Conservation (phyloP, 2,888 invertebrate genomes). For the Drosophila greeni region DNA sequence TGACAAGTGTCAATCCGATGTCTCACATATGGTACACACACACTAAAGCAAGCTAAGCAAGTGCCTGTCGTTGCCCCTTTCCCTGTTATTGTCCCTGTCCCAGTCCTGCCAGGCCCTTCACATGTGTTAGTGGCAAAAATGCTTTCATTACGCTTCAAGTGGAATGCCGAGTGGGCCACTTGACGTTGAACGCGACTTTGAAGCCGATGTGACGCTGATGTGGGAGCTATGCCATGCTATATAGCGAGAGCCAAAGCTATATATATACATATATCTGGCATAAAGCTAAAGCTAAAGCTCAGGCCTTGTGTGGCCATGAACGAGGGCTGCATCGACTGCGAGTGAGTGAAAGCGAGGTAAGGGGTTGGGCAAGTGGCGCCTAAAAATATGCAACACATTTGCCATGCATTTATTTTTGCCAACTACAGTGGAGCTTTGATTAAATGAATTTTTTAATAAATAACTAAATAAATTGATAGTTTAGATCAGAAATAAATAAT, state of each 20-base stretch:
- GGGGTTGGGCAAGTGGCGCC: conserved; percentile 25
- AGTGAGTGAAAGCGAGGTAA: neutral
- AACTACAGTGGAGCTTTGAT: conserved; percentile 29
- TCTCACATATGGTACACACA: too few relatives aligned
- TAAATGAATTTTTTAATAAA: neutral
- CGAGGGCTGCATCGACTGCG: conserved; percentile 12
- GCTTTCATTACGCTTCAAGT: conserved; percentile 72
- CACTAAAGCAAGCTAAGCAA: conserved; percentile 58
- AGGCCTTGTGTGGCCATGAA: conserved; percentile 50
- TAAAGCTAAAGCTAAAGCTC: conserved; percentile 46
- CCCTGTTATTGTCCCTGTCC: conserved; percentile 1
- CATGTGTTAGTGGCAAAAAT: conserved; percentile 62
- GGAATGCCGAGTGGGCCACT: conserved; percentile 69
- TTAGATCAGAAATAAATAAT: neutral
- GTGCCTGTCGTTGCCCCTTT: conserved; percentile 25
- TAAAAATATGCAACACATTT: conserved; percentile 62
- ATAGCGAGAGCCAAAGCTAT: conserved; percentile 4
- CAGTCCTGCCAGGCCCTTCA: conserved; percentile 6
- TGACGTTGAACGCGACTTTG: conserved; percentile 47
- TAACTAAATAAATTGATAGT: neutral
- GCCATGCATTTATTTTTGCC: conserved; percentile 4
- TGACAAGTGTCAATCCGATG: conserved; percentile 63
- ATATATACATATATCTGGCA: neutral
- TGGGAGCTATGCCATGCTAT: conserved; percentile 29
- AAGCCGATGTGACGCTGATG: conserved; percentile 50